Percentiles rank a stretch among this genome's conserved stretches.
Conservation (phyloP, 2,113 vertebrate genomes). For the Shinisaurus crocodilurus region DNA sequence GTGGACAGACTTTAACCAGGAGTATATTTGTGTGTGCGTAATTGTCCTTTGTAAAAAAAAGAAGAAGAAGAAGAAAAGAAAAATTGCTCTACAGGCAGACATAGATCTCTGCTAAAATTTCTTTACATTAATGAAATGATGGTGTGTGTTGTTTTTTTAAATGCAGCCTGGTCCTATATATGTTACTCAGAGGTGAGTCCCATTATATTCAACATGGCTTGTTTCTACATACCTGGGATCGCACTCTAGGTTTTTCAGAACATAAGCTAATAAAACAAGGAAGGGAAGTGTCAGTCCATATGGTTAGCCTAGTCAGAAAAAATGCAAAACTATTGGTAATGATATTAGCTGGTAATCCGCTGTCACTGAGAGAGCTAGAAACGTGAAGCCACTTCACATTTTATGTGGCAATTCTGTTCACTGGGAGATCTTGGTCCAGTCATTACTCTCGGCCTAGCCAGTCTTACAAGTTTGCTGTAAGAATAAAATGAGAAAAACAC, state of each 20-base stretch:
- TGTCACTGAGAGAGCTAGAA: not conserved
- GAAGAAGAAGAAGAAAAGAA: too few species aligned
- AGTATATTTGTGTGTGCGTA: slow-evolving; percentile 76
- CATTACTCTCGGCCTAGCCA: not conserved
- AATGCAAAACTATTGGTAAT: not conserved
- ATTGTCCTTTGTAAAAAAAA: slow-evolving; percentile 69
- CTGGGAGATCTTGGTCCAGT: not conserved
- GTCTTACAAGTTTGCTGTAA: not conserved
- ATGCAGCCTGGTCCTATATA: not conserved
- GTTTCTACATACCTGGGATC: too few species aligned
- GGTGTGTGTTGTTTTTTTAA: slow-evolving; percentile 7
- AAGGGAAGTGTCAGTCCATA: not conserved
- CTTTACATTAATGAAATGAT: slow-evolving; percentile 49
- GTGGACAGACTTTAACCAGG: slow-evolving; percentile 77
- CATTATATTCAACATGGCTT: not conserved
- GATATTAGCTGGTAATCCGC: not conserved
- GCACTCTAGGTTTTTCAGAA: not conserved
- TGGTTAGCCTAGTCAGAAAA: not conserved
- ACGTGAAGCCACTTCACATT: not conserved
- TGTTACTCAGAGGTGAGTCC: not conserved
- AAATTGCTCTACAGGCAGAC: slow-evolving; percentile 36
- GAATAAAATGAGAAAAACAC: not conserved
- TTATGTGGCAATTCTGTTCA: not conserved
- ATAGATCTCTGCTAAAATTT: slow-evolving; percentile 26
- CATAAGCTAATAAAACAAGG: not conserved